Conservation (phyloP, 2,797 vertebrate genomes). For the Dendrocincla fuliginosa region DNA sequence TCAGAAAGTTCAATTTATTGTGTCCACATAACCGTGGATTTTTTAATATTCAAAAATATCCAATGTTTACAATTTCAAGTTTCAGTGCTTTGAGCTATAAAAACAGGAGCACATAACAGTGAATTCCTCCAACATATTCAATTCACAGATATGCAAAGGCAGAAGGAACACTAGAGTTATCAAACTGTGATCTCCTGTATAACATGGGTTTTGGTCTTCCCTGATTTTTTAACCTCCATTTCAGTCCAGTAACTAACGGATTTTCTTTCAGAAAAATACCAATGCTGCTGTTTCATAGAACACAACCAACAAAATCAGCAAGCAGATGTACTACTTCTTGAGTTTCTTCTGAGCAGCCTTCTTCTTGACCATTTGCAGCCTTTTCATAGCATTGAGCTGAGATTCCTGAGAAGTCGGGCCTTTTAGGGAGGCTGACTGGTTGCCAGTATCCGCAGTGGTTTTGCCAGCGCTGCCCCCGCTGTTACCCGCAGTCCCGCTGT, state of each 20-base stretch:
- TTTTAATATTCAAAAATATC: neutral
- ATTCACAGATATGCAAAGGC: neutral
- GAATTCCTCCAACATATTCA: neutral
- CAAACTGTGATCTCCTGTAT: neutral
- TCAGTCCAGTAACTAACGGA: neutral
- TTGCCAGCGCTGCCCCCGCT: slow-evolving; percentile 76
- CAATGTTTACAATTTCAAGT: neutral
- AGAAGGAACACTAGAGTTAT: neutral
- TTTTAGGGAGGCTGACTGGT: slow-evolving; percentile 79
- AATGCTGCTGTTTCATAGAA: neutral
- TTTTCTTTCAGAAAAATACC: neutral
- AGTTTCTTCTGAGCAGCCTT: slow-evolving; percentile 98
- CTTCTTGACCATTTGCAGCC: slow-evolving; percentile 96
- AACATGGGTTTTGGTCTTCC: neutral
- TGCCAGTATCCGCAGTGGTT: slow-evolving; percentile 56
- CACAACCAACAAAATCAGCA: neutral
- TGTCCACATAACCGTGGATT: neutral
- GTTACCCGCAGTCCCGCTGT: slow-evolving; percentile 40
- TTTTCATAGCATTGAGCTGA: slow-evolving; percentile 95
- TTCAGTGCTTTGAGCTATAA: neutral
- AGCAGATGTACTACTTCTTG: slow-evolving; percentile 82
- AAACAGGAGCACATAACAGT: neutral
- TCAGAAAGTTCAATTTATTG: neutral
- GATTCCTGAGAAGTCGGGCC: slow-evolving; percentile 93
- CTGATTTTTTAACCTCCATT: neutral